Evolutionary conservation across 2,888 invertebrate genomes (phyloP), one percentile per base, ranked within the genome.

Genomic region (Abrostola triplasia): DNA sequence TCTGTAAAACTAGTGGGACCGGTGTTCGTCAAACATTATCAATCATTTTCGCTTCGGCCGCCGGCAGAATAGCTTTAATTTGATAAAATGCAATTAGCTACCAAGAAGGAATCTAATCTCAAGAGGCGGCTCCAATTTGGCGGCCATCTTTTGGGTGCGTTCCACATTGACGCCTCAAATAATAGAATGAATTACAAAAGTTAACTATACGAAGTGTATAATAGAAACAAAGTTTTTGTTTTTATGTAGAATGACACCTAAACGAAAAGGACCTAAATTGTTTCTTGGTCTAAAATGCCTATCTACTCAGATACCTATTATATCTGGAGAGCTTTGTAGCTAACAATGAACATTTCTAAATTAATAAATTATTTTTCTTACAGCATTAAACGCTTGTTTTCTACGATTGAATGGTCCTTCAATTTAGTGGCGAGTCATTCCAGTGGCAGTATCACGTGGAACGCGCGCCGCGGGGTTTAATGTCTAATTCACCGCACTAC

Each of bases 21-120:
- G 85, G 82, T 69, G 79, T 81, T 88, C 86, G 84, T 89, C 90
- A 93, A 93, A 93, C 91, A 94, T 90, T 90, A 94, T 94, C 92
- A 94, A 94, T 94, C 94, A 94, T 84, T 76, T 80, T 83, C 79
- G 76, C 76, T 88, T 82, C 83, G 77, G 86, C 88, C 86, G 87
- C 89, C 81, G 88, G 85, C 89, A 81, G 89, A 89, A 87, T 88
- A 89, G 90, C 91, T 90, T 92, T 94, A 93, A 94, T 94, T 94
- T 94, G 94, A 94, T 94, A 94, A 94, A 93, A 94, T 88, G 91
- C 93, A 94, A 94, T 94, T 94, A 94, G 94, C 94, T 94, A 94
- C 94, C 93, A 93, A 92, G 92, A 92, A 91, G 91, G 91, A 94
- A 92, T 93, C 93, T 93, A 93, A 94, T 94, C 91, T 92, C 79